Conservation (phyloP, 2,888 invertebrate genomes). For the Nomada flava region DNA sequence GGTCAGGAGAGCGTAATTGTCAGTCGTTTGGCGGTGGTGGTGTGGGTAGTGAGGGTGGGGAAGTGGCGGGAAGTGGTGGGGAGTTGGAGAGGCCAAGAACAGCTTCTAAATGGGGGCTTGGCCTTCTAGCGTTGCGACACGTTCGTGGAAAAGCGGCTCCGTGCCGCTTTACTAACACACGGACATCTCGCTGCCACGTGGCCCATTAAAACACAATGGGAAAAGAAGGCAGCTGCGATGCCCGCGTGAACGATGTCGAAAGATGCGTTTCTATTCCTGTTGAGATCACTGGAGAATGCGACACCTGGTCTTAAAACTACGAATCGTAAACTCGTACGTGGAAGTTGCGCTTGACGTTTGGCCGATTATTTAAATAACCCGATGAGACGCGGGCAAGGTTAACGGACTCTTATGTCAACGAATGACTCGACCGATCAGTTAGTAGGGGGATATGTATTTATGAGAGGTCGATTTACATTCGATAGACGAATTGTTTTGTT, state of each 20-base stretch:
- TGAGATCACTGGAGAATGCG: conserved; percentile 45
- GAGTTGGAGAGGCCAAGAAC: conserved; percentile 64
- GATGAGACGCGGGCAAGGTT: conserved; percentile 41
- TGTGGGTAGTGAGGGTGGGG: not conserved
- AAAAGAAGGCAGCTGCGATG: conserved; percentile 58
- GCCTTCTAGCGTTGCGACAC: conserved; percentile 83
- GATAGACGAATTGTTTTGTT: conserved; percentile 11
- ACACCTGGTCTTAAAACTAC: conserved; percentile 42
- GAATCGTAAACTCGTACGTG: conserved; percentile 23
- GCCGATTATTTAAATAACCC: conserved; percentile 49
- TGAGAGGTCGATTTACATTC: conserved; percentile 17
- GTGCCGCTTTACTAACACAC: conserved; percentile 82
- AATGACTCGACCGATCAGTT: conserved; percentile 19
- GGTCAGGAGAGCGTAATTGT: not conserved
- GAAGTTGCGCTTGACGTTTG: conserved; percentile 28
- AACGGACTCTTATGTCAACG: conserved; percentile 49
- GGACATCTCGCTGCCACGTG: conserved; percentile 68
- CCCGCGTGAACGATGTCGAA: conserved; percentile 43
- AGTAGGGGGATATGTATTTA: conserved; percentile 6
- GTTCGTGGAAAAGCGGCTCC: conserved; percentile 83
- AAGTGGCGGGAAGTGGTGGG: conserved; percentile 11
- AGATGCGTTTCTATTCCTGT: conserved; percentile 55
- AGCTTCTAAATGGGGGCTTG: conserved; percentile 81
- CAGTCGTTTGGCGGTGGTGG: not conserved
- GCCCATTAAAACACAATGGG: conserved; percentile 60